Base-by-base conservation (phyloP, 2,797 vertebrate species). In the Denticeps clupeoides region DNA sequence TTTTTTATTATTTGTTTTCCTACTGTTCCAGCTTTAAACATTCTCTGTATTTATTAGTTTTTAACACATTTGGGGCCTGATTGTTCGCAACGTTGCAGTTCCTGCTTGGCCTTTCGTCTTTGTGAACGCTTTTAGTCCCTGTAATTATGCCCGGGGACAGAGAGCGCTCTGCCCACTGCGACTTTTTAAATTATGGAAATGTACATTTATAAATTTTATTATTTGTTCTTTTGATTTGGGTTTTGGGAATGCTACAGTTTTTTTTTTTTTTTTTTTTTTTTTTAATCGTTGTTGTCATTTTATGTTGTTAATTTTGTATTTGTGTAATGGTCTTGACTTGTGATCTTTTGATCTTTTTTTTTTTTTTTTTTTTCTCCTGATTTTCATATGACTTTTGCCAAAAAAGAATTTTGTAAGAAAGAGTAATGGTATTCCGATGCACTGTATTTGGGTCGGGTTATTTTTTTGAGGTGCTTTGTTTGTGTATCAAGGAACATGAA, bases 21-120 rank as follows among this genome's bases (percentile, higher is more conserved):
- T n/a, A n/a, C n/a, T n/a, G n/a, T n/a, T n/a, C n/a, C 65, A 74
- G 78, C 76, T 82, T 84, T 80, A 79, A 77, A 68, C 69, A 69
- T 72, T 59, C 66, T 67, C 61, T 59, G 71, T 80, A 81, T 84
- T 81, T 84, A 82, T 85, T 81, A 70, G 50, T 60, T 70, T 62
- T 65, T 50, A 64, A 28, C 56, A 18, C 12, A 32, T 28, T 41
- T 42, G 24, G 47, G 41, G 26, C 33, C 47, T 8, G 12, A 31
- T 45, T 53, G 15, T 43, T 43, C 42, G 41, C 18, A 55, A 41
- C 25, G 54, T 32, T 50, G n/a, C 24, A 45, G 31, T 25, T 55
- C 41, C 41, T 55, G 50, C 45, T 40, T 9, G 10, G 25, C 15
- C 35, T 38, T 25, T 25, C 42, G 46, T 69, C 33, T 72, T 62